Evolutionary conservation across 2,797 vertebrate species (phyloP).

Genomic region (Megalops cyprinoides): DNA sequence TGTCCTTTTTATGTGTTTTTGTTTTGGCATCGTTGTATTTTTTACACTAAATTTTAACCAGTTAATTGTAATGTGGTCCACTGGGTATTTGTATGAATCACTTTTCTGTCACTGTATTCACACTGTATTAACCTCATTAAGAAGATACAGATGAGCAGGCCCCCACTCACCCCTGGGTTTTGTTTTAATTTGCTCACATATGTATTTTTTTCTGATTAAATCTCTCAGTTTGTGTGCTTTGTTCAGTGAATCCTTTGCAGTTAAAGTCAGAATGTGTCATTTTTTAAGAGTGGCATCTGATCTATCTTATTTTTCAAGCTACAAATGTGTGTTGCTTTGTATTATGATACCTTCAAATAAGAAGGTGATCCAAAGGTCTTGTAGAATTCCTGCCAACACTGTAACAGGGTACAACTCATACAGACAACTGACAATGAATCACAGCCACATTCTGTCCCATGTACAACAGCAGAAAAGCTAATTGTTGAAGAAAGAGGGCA

Average conservation of each 20-base stretch:
- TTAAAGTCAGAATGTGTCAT: background rate
- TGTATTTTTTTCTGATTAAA: conserved; percentile 14
- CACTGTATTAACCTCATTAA: conserved; percentile 3
- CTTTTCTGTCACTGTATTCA: conserved; percentile 14
- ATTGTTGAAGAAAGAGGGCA: background rate
- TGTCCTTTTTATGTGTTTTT: conserved; percentile 57
- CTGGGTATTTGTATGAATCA: background rate
- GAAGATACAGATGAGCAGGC: background rate
- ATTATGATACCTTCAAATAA: background rate
- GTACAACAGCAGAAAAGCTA: background rate
- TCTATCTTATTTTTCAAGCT: background rate
- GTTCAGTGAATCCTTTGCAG: background rate
- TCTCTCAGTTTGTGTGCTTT: conserved; percentile 1
- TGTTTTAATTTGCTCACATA: conserved; percentile 21
- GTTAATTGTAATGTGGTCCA: conserved; percentile 17
- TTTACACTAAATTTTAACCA: conserved; percentile 2
- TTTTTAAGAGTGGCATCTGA: background rate
- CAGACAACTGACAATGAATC: background rate
- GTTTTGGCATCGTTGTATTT: conserved; percentile 53
- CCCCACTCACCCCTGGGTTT: conserved; percentile 5
- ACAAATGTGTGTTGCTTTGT: background rate
- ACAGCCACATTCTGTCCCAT: background rate
- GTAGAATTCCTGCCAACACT: background rate
- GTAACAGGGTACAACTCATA: too few species aligned
- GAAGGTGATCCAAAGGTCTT: background rate